Base-by-base conservation (phyloP, 2,797 vertebrate species). In the Coranthus polyacanthus region DNA sequence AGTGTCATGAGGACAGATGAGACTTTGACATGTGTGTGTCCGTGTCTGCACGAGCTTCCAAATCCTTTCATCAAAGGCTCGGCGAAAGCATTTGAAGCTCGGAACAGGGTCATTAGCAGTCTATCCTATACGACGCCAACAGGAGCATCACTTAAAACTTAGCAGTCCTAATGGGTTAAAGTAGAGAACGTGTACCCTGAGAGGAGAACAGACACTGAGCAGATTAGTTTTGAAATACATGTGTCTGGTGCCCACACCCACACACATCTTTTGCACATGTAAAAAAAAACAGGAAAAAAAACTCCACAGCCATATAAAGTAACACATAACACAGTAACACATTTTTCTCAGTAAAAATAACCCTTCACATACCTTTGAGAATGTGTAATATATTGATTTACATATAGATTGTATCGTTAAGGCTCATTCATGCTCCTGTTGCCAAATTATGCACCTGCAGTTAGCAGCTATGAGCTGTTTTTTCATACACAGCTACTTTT, bases 51-150 rank as follows among this genome's bases (percentile, higher is more conserved):
- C 0, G 4, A 44, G 71, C 72, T 50, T 78, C 39, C 13, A 62
- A 50, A 72, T 20, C n/a, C 68, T 77, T 79, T 74, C 55, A 81
- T 82, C 77, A 73, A 67, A 83, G 70, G 58, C 52, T 50, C n/a
- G 5, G 52, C 3, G 26, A 55, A 76, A 60, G 57, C 47, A 54
- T 81, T 78, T 78, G 68, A 78, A 74, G 61, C 73, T 60, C 0
- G 15, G 50, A 82, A 75, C 42, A 51, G 54, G 51, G 55, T 53
- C 62, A 84, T 85, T 76, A 71, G 51, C 17, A 53, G 52, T 71
- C 46, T 45, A 68, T 71, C 21, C 46, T 60, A 51, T 49, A 36
- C 24, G 68, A 63, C 57, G 56, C 12, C 18, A 56, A 55, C 60
- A 68, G 49, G 42, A 63, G 67, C 18, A 70, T 62, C 20, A 39